Percentiles rank a stretch among this genome's conserved stretches.
Conservation (phyloP, 1,140 invertebrate genomes). For the Leptopilina boulardi region DNA sequence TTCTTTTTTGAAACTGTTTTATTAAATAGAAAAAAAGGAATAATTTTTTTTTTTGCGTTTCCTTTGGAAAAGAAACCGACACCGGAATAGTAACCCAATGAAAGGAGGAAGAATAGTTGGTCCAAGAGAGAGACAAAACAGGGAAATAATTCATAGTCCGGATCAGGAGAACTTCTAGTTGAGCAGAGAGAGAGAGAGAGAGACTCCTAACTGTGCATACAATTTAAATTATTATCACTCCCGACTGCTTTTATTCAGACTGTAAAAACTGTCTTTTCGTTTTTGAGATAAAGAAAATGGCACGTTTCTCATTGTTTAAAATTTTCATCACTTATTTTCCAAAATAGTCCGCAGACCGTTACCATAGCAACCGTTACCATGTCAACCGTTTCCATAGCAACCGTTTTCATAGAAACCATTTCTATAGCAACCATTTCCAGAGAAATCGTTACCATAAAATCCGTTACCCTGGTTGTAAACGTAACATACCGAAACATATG, state of each 20-base stretch:
- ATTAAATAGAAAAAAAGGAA: no score
- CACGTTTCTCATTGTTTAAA: not conserved
- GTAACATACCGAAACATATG: no score
- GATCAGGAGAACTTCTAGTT: conserved; percentile 54
- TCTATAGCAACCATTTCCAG: no score
- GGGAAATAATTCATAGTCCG: conserved; percentile 61
- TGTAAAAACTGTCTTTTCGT: not conserved
- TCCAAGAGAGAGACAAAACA: conserved; percentile 52
- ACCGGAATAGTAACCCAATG: conserved; percentile 41
- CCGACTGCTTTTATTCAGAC: conserved; percentile 49
- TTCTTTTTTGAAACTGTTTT: no score
- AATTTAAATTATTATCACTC: conserved; percentile 62
- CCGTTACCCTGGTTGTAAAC: no score
- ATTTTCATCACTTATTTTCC: no score
- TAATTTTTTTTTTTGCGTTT: conserved; percentile 35
- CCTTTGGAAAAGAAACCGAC: not conserved
- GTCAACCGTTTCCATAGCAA: no score
- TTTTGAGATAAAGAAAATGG: not conserved
- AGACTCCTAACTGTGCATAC: conserved; percentile 39
- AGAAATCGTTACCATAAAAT: no score
- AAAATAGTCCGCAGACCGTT: no score
- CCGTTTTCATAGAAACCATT: no score
- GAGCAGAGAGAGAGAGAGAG: not conserved
- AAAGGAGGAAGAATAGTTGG: conserved; percentile 34
- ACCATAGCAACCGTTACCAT: no score